phyloP scores from a whole-genome alignment of 2,888 invertebrate species.

The Ferdinandea cuprea region DNA sequence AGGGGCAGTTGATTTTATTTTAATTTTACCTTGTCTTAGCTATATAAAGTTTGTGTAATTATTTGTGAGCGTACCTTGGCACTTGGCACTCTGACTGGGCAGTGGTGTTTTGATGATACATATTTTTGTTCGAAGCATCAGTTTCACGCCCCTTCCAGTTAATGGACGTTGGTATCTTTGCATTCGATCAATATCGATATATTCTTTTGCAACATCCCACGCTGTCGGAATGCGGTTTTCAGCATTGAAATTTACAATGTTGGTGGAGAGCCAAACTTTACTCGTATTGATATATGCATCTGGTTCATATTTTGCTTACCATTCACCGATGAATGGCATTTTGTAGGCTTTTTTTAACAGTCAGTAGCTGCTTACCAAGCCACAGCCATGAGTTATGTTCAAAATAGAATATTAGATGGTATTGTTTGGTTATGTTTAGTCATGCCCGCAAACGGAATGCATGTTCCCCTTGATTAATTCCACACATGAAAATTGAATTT shows the following conservation, averaged over 20 bases:
- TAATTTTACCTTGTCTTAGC: slow-evolving; percentile 16
- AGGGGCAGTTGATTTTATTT: slow-evolving; percentile 10
- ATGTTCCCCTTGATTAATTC: neutral
- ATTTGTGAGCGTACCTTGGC: neutral
- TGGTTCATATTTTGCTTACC: slow-evolving; percentile 59
- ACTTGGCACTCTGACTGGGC: slow-evolving; percentile 2
- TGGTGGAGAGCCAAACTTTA: slow-evolving; percentile 61
- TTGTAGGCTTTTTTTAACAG: slow-evolving; percentile 25
- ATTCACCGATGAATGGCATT: slow-evolving; percentile 18
- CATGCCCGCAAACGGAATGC: neutral
- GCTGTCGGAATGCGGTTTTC: slow-evolving; percentile 68
- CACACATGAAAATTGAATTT: slow-evolving; percentile 2
- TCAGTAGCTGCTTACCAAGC: slow-evolving; percentile 11
- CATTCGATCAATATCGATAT: no score
- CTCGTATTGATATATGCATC: slow-evolving; percentile 57
- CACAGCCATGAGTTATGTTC: neutral
- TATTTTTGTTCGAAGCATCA: slow-evolving; percentile 17
- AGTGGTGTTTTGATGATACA: slow-evolving; percentile 17
- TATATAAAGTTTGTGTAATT: neutral
- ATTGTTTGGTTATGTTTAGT: neutral
- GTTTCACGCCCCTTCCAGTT: slow-evolving; percentile 51
- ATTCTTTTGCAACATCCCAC: slow-evolving; percentile 65
- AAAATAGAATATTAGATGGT: neutral
- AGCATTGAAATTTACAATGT: slow-evolving; percentile 59
- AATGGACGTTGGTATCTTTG: slow-evolving; percentile 41